Evolutionary conservation across 2,113 vertebrate species (phyloP), one percentile per base, ranked within the genome.

Genomic region (Crotalus viridis): DNA sequence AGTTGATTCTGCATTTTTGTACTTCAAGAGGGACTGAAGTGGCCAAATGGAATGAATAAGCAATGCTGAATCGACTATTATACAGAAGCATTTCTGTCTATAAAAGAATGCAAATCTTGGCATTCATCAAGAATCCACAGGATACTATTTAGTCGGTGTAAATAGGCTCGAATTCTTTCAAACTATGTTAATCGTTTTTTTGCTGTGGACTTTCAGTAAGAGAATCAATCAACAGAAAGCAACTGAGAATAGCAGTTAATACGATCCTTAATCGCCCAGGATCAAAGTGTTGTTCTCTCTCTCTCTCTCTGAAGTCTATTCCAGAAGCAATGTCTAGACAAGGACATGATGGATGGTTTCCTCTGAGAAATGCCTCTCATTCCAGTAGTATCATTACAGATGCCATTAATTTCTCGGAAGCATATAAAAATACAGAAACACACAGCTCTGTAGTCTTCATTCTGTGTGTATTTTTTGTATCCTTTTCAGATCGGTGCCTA

Each of bases 401-500:
- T 15, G 56, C 48, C 17, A 7, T 54, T 3, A 51, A 0, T 51
- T n/a, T 39, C 57, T 91, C 0, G 0, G 61, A 87, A 0, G 0
- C 0, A 0, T 0, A 0, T 56, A 52, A 4, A 10, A 5, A 10
- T 87, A 39, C 4, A 2, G 55, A 59, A 33, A 13, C 8, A 19
- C 4, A 26, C 8, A 54, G 17, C 5, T 0, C 26, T 52, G 43
- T 57, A 1, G 5, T 0, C 0, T 26, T n/a, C 56, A 48, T 5
- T 92, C 69, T 87, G 56, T 74, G 46, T 28, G 28, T 64, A 59
- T 0, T n/a, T 13, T 0, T 0, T 26, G 2, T 0, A 56, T 57
- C 28, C 22, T 89, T 94, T 56, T 0, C 97, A 99, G 99, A 99
- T 99, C 4, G 99, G 99, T 69, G 99, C 99, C 85, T 99, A 99